Base-by-base conservation (phyloP, 2,113 vertebrate species). In the Vulpes vulpes region DNA sequence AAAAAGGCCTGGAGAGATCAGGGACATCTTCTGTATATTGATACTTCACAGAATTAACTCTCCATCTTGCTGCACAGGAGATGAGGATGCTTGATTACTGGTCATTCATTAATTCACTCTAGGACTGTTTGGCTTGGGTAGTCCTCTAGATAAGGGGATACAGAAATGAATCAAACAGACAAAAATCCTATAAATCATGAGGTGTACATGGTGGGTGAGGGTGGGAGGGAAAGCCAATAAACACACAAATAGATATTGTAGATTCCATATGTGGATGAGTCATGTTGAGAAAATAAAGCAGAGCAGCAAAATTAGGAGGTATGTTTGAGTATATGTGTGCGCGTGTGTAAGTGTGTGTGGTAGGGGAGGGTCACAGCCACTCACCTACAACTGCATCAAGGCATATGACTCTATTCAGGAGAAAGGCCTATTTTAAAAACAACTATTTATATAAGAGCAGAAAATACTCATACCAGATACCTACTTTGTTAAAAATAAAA, bases 321-420 rank as follows among this genome's bases (percentile, higher is more conserved):
- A 14, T 25, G 0, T 22, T 23, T 35, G 30, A 69, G 30, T 20
- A 43, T 60, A 38, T n/a, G 51, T 4, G 35, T 35, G 35, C 35
- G 35, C 35, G 35, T 35, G 35, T 35, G 69, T 32, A 27, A 23
- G 35, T 57, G 9, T 80, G 60, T 38, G 25, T 8, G 23, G 12
- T 8, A 9, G 2, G 0, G 6, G 2, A 6, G 23, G 4, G 19
- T 43, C 30, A 67, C 19, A 83, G 12, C 9, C 43, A 35, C 32
- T 67, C 43, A 87, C 6, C 15, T 59, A 30, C 67, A 69, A 67
- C 1, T 32, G 19, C 10, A 91, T 2, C 22, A 11, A 1, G 43
- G 8, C 1, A 5, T 43, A 25, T n/a, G 7, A 14, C 14, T 79
- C 51, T 59, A 27, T 8, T 60, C 25, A 89, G 32, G 20, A 25